phyloP scores from a whole-genome alignment of 2,888 invertebrate species.

The Dolichopus griseipennis region DNA sequence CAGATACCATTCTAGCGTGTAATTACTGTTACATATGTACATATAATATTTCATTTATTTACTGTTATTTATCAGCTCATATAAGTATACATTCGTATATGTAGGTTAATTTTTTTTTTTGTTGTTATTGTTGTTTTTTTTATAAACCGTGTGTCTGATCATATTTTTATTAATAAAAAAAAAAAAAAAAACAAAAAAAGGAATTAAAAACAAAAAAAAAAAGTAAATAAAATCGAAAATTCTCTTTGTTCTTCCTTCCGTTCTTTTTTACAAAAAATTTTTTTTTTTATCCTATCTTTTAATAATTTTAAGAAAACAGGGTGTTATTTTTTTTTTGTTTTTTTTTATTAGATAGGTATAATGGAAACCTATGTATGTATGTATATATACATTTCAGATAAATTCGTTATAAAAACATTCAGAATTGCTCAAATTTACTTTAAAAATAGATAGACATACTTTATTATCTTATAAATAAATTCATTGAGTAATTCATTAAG shows the following conservation, averaged over 20 bases:
- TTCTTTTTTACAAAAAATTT: not conserved
- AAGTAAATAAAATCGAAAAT: not conserved
- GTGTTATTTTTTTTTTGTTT: no score
- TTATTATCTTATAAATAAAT: no score
- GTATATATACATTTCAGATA: no score
- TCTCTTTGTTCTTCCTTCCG: not conserved
- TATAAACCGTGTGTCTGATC: not conserved
- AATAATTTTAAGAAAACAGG: no score
- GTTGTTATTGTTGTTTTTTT: not conserved
- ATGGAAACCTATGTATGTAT: no score
- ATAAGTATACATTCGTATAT: not conserved
- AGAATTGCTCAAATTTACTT: no score
- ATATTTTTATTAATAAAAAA: not conserved
- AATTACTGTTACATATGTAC: not conserved
- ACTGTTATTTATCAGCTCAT: not conserved
- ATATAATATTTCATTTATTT: not conserved
- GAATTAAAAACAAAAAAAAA: no score
- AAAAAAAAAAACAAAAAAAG: not conserved
- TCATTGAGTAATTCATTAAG: no score
- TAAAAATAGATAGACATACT: no score
- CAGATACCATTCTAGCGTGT: slow-evolving; percentile 4
- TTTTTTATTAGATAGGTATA: no score
- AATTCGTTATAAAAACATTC: no score
- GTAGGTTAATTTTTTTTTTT: slow-evolving; percentile 1
- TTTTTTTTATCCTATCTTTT: no score